Evolutionary conservation across 1,140 invertebrate genomes (phyloP).

Genomic region (Aphelenchoides fujianensis): DNA sequence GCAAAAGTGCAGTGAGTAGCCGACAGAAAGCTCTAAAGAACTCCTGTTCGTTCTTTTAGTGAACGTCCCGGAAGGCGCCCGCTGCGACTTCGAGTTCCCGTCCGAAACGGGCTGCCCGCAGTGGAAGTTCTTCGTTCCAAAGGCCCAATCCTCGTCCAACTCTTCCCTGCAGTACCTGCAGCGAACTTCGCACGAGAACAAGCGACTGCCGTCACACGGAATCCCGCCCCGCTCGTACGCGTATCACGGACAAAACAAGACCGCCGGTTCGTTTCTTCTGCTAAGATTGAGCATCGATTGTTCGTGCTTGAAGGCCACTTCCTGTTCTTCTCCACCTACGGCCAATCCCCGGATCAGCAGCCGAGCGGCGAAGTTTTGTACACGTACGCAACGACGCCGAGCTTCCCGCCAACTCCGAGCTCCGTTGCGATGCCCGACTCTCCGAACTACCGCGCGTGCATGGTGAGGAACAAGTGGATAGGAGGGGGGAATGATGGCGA

Average conservation of each 20-base stretch:
- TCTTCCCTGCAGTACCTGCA: constrained; percentile 3
- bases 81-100: constrained; percentile 44
- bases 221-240: constrained; percentile 40
- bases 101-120: constrained; percentile 37
- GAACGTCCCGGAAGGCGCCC: constrained; percentile 39
- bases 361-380: constrained; percentile 34
- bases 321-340: constrained; percentile 51
- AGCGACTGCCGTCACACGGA: constrained; percentile 22
- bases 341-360: constrained; percentile 24
- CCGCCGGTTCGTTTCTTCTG: not conserved
- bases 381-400: constrained; percentile 40
- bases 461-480: constrained; percentile 26
- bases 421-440: not conserved
- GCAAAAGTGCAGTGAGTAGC: constrained; percentile 44
- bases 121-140: constrained; percentile 38
- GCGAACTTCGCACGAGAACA: constrained; percentile 21
- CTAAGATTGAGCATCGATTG: not conserved
- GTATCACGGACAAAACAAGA: constrained; percentile 29
- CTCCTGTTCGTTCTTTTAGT: constrained; percentile 29
- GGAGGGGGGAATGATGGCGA: constrained; percentile 8
- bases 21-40: constrained; percentile 8
- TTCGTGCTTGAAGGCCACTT: constrained; percentile 38
- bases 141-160: constrained; percentile 28
- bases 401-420: constrained; percentile 29
- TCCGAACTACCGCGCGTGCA: constrained; percentile 26